A percentile compares a stretch with the other conserved stretches of the same genome.
Evolutionary conservation across 2,888 invertebrate genomes (phyloP).

Genomic region (Ptychoptera albimana): DNA sequence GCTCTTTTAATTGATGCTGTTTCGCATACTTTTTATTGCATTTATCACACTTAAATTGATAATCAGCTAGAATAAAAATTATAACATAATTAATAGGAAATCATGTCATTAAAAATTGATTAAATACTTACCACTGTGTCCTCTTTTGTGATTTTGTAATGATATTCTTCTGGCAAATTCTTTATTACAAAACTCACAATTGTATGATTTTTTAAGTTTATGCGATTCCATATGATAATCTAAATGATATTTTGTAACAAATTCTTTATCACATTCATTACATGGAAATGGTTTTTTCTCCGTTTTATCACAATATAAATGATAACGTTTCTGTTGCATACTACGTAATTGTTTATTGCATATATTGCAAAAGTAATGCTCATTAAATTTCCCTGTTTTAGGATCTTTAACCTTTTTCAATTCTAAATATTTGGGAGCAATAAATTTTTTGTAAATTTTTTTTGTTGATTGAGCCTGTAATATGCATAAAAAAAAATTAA

Average conservation of each 20-base stretch:
- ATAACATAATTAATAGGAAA: too few relatives aligned
- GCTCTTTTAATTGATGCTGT: constrained; percentile 39
- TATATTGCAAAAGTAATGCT: constrained; percentile 36
- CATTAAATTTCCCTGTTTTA: constrained; percentile 4
- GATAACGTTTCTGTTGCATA: constrained; percentile 48
- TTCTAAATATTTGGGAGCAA: constrained; percentile 2
- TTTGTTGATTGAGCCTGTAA: not conserved
- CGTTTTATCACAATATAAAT: constrained; percentile 41
- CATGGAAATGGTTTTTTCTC: constrained; percentile 35
- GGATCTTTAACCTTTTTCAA: too few relatives aligned
- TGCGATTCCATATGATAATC: constrained; percentile 57
- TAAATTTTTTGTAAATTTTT: constrained; percentile 4
- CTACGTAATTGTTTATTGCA: constrained; percentile 53
- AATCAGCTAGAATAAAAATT: not conserved
- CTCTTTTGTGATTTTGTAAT: constrained; percentile 50
- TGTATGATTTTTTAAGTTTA: constrained; percentile 39
- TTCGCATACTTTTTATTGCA: constrained; percentile 47
- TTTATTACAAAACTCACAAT: constrained; percentile 47
- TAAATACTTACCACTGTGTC: constrained; percentile 41
- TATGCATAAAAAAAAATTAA: not conserved
- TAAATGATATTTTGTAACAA: constrained; percentile 52
- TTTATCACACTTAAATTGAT: constrained; percentile 34
- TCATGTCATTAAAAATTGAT: too few relatives aligned
- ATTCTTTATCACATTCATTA: constrained; percentile 30
- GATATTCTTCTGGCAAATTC: constrained; percentile 53